These are phyloP conservation scores for Molorchus minor DNA, from an alignment of 2,888 invertebrate genomes.

Conservation along the genomic window DNA sequence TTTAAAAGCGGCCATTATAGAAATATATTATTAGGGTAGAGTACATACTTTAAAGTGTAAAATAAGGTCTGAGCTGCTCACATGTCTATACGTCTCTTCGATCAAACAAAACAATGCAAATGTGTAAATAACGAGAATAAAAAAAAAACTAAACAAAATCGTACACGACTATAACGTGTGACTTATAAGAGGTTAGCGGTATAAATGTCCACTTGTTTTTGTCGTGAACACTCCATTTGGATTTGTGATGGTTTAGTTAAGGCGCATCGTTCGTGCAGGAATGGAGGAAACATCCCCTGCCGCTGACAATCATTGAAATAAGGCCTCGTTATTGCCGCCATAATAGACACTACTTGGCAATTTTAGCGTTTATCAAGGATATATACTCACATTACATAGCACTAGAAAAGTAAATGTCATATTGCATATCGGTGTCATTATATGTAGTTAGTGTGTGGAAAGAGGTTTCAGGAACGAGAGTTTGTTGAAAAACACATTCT, in stretches of 20 bases:
- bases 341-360: constrained; percentile 55
- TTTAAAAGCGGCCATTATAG: too few relatives aligned
- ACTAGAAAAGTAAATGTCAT: constrained; percentile 25
- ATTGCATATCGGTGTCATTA: constrained; percentile 7
- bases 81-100: not conserved
- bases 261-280: constrained; percentile 48
- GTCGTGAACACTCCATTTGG: constrained; percentile 57
- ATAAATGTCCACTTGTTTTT: constrained; percentile 55
- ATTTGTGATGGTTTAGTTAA: constrained; percentile 53
- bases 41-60: too few relatives aligned
- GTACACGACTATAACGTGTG: constrained; percentile 19
- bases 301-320: constrained; percentile 63
- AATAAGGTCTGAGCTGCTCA: too few relatives aligned
- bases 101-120: constrained; percentile 3
- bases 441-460: too few relatives aligned
- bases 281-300: constrained; percentile 56
- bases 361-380: constrained; percentile 50
- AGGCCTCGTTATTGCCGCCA: constrained; percentile 57
- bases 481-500: too few relatives aligned
- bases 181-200: constrained; percentile 36
- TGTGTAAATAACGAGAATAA: constrained; percentile 19
- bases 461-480: too few relatives aligned
- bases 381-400: constrained; percentile 40
- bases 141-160: constrained; percentile 13
- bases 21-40: too few relatives aligned